Base-by-base conservation (phyloP, 2,113 vertebrate species). In the Candoia aspera region DNA sequence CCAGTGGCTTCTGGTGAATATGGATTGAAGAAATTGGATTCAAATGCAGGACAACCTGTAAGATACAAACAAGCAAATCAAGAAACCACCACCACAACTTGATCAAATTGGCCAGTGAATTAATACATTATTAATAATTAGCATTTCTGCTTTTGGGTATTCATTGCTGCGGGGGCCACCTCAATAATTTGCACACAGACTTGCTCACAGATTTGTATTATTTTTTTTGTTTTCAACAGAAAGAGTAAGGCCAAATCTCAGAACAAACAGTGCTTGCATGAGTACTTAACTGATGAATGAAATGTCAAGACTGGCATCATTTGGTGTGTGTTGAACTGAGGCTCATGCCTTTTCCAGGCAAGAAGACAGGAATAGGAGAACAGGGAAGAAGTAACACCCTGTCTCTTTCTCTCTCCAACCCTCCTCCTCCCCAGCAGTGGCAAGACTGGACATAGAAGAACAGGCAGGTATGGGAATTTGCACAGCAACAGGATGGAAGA, bases 1-100 rank as follows among this genome's bases (percentile, higher is more conserved):
- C 98, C 92, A 99, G 95, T 15, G 99, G 98, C 95, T 99, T 99
- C 91, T 98, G 97, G 96, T 99, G 99, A 95, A 98, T 96, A 91
- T 97, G 95, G 90, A 99, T 95, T 0, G 99, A 98, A 68, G 98
- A 98, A 97, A 99, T 99, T 53, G 99, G 99, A 95, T 98, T 98
- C 97, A 99, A 97, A 96, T 99, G 98, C 92, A 99, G 96, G 0
- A 97, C 97, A 94, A 99, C 98, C 98, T 98, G 79, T 10, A 95
- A 57, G 29, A 84, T 26, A 26, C 3, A 86, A 15, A 84, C 23
- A 94, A 96, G 93, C 23, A 90, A 79, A 1, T 93, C 86, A 94
- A 94, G 73, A 42, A 94, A 29, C 33, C 10, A 24, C 3, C 8
- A 94, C 37, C 24, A 91, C 19, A 91, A 84, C 59, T 46, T 89